Percentiles rank a stretch among this genome's conserved stretches.
Evolutionary conservation across 2,797 vertebrate genomes (phyloP).

Genomic region (Eutrigla gurnardus): DNA sequence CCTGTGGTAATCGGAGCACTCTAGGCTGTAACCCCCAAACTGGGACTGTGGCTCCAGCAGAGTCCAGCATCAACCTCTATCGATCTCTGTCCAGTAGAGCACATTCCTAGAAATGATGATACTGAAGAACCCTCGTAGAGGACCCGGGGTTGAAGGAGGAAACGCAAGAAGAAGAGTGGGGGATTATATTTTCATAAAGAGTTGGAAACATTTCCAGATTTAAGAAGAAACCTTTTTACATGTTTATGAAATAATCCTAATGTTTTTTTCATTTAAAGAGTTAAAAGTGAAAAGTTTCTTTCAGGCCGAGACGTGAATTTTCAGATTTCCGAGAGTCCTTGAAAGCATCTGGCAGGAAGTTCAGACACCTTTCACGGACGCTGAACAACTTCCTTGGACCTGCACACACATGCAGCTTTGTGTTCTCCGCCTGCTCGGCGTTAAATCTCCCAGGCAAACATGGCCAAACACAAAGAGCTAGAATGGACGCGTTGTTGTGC

Average conservation of each 20-base stretch:
- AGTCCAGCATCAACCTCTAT: too few relatives aligned
- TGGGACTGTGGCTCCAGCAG: too few relatives aligned
- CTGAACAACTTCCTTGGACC: not conserved
- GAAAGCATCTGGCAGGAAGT: conserved; percentile 69
- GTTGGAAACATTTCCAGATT: not conserved
- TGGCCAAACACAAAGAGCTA: conserved; percentile 7
- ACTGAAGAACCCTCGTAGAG: too few relatives aligned
- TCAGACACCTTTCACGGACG: not conserved
- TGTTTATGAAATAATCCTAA: not conserved
- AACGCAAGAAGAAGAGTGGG: too few relatives aligned
- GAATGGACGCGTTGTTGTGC: conserved; percentile 35
- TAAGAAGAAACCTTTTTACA: not conserved
- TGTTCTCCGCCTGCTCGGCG: not conserved
- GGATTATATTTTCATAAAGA: not conserved
- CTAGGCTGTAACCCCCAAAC: too few relatives aligned
- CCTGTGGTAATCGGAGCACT: too few relatives aligned
- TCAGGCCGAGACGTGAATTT: rapidly evolving
- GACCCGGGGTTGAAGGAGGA: too few relatives aligned
- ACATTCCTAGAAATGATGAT: too few relatives aligned
- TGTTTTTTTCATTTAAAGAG: not conserved
- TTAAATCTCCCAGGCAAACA: not conserved
- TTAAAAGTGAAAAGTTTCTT: not conserved
- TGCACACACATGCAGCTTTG: not conserved
- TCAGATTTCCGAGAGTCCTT: conserved; percentile 31
- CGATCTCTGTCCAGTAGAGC: too few relatives aligned